A percentile compares a stretch with the other conserved stretches of the same genome.
phyloP scores from a whole-genome alignment of 2,113 vertebrate species.

The Pluvianellus socialis region DNA sequence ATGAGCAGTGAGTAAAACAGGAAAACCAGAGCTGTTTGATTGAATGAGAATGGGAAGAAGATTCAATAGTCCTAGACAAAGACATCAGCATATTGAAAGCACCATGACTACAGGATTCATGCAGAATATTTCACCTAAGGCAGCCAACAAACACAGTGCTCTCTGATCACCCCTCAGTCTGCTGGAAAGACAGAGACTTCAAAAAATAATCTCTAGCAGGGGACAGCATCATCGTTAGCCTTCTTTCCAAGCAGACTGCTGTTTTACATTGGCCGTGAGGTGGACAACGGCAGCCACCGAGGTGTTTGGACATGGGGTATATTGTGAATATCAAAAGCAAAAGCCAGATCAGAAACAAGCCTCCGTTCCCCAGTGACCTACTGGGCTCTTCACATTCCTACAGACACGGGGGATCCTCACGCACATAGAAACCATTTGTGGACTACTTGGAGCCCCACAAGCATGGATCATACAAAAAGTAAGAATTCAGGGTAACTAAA shows the following conservation, averaged over 20 bases:
- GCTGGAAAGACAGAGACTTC: not conserved
- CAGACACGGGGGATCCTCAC: not conserved
- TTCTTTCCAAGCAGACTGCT: not conserved
- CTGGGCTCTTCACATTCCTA: not conserved
- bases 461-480: not conserved
- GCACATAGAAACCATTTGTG: not conserved
- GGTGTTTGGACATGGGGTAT: not conserved
- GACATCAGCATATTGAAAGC: not conserved
- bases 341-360: not conserved
- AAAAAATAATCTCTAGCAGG: not conserved
- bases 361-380: not conserved
- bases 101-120: not conserved
- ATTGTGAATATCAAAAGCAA: not conserved
- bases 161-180: not conserved
- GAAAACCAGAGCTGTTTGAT: not conserved
- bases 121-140: conserved; percentile 19
- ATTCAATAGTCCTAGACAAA: not conserved
- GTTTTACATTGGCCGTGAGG: not conserved
- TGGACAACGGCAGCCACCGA: not conserved
- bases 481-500: not conserved
- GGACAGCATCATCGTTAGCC: not conserved
- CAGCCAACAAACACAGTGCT: not conserved
- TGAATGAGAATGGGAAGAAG: not conserved
- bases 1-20: not conserved
- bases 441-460: not conserved